These are phyloP conservation scores for Orthonyx spaldingii DNA, from an alignment of 2,113 vertebrate species.

Conservation along the genomic window DNA sequence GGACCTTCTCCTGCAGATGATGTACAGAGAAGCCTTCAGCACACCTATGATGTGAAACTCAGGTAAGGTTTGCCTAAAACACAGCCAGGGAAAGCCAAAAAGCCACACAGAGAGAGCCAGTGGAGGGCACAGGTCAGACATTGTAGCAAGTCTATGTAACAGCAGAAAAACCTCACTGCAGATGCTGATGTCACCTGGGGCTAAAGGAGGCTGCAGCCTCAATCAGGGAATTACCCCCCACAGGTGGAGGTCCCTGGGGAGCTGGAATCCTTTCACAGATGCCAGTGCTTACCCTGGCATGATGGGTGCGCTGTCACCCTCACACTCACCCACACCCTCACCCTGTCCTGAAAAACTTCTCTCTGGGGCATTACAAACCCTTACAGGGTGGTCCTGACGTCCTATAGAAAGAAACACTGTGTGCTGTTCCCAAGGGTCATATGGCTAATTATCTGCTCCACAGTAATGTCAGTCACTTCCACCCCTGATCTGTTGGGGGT, in stretches of 20 bases:
- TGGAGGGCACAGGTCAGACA: not conserved
- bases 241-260: too few relatives aligned
- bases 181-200: not conserved
- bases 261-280: too few relatives aligned
- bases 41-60: not conserved
- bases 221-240: not conserved
- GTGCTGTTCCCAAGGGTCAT: not conserved
- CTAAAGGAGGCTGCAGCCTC: not conserved
- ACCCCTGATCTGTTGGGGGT: not conserved
- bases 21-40: not conserved
- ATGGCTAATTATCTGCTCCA: not conserved
- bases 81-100: not conserved
- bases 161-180: not conserved
- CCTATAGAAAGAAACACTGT: not conserved
- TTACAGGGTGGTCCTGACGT: not conserved
- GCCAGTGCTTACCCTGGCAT: not conserved
- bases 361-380: not conserved
- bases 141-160: accelerated
- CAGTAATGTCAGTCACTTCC: not conserved
- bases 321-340: too few relatives aligned
- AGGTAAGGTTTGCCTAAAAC: not conserved
- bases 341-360: not conserved
- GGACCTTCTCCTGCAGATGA: not conserved
- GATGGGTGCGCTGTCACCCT: accelerated
- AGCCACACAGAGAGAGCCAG: accelerated